Evolutionary conservation across 2,113 vertebrate species (phyloP).

Genomic region (Cisticola juncidis): DNA sequence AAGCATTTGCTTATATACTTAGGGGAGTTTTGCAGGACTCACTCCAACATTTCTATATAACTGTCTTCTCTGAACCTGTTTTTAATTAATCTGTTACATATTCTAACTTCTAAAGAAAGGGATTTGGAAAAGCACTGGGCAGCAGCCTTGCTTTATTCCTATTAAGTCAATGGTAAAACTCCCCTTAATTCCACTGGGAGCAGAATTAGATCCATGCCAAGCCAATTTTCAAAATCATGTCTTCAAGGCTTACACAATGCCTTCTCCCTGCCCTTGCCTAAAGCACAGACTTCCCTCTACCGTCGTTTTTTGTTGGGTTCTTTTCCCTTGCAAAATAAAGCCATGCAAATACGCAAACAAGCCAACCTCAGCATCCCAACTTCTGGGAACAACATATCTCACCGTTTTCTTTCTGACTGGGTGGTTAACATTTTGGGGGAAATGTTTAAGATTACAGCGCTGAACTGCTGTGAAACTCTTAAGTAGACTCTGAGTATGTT

Average conservation of each 20-base stretch:
- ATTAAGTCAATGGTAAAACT: constrained; percentile 36
- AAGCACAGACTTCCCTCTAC: constrained; percentile 12
- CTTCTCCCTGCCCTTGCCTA: neutral
- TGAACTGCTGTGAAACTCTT: neutral
- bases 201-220: neutral
- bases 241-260: neutral
- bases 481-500: neutral
- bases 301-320: neutral
- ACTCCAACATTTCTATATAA: neutral
- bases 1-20: neutral
- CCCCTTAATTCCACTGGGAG: constrained; percentile 13
- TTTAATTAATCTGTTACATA: constrained; percentile 47
- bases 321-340: neutral
- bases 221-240: neutral
- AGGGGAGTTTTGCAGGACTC: neutral
- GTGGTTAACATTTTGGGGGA: neutral
- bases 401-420: neutral
- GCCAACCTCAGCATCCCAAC: neutral
- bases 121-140: constrained; percentile 22
- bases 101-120: constrained; percentile 19
- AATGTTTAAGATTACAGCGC: neutral
- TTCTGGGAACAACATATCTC: neutral
- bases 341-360: neutral
- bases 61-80: constrained; percentile 1
- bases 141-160: constrained; percentile 26